A percentile compares a stretch with the other conserved stretches of the same genome.
Conservation (phyloP, 2,113 vertebrate species). For the Toxostoma redivivum region DNA sequence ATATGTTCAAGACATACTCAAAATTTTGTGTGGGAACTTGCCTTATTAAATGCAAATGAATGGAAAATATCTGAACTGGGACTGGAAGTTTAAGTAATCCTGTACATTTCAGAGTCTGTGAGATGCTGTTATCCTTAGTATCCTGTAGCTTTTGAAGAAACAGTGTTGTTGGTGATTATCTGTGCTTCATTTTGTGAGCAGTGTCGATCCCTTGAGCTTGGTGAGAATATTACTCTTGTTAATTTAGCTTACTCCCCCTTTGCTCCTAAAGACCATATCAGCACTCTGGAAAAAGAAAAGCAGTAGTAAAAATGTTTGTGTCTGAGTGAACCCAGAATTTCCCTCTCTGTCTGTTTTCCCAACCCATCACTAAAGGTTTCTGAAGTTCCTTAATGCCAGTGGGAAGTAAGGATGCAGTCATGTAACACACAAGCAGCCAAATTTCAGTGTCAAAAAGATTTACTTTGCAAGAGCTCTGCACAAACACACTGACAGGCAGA, state of each 20-base stretch:
- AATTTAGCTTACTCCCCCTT: not conserved
- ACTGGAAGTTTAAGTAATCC: not conserved
- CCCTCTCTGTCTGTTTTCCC: not conserved
- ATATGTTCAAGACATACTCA: not conserved
- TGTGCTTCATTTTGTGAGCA: not conserved
- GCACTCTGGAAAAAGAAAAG: not conserved
- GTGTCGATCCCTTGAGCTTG: not conserved
- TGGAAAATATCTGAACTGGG: not conserved
- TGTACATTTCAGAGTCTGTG: not conserved
- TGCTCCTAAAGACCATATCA: not conserved
- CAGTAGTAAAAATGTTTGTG: not conserved
- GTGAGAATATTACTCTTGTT: not conserved
- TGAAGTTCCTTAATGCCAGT: not conserved
- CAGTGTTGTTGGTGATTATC: not conserved
- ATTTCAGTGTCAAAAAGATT: not conserved
- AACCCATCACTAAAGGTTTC: not conserved
- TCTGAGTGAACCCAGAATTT: not conserved
- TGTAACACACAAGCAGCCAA: accelerated
- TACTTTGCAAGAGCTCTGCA: not conserved
- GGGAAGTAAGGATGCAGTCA: not conserved
- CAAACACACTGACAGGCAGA: not conserved
- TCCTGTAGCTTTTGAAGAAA: not conserved
- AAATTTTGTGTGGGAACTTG: not conserved
- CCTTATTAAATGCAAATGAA: not conserved
- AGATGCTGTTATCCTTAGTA: not conserved